phyloP scores from a whole-genome alignment of 2,888 invertebrate genomes.

The Xestia c-nigrum region DNA sequence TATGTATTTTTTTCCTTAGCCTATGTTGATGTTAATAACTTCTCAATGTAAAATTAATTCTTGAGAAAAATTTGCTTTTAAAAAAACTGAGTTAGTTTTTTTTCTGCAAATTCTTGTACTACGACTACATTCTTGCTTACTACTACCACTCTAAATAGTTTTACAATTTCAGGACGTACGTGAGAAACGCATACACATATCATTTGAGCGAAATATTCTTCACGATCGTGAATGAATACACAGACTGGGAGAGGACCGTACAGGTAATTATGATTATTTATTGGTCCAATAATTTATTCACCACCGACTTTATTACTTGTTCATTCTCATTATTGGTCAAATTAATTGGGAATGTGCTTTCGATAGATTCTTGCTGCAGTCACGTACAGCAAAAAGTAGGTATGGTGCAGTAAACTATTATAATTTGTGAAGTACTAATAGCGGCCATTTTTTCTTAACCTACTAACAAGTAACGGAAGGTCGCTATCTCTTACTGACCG shows the following conservation, averaged over 20 bases:
- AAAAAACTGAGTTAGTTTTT: too few relatives aligned
- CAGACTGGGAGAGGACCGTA: constrained; percentile 98
- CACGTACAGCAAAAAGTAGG: too few relatives aligned
- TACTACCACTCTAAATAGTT: not conserved
- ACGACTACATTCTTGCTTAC: too few relatives aligned
- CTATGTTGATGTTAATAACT: too few relatives aligned
- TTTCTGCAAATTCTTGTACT: too few relatives aligned
- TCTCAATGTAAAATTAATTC: too few relatives aligned
- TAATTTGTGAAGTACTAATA: not conserved
- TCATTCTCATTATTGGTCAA: constrained; percentile 27
- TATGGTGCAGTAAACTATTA: not conserved
- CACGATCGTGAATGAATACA: constrained; percentile 99
- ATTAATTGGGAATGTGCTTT: constrained; percentile 27
- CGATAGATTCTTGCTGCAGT: too few relatives aligned
- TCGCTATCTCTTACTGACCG: too few relatives aligned
- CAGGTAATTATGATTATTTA: constrained; percentile 77
- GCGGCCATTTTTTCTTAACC: too few relatives aligned
- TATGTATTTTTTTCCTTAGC: too few relatives aligned
- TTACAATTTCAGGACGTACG: constrained; percentile 93
- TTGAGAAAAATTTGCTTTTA: too few relatives aligned
- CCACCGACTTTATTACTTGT: constrained; percentile 51
- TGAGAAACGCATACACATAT: constrained; percentile 98
- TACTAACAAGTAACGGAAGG: too few relatives aligned
- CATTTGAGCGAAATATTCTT: constrained; percentile 99
- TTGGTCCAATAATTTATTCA: constrained; percentile 40